Conservation (phyloP, 2,888 invertebrate species). For the Spodoptera exigua region DNA sequence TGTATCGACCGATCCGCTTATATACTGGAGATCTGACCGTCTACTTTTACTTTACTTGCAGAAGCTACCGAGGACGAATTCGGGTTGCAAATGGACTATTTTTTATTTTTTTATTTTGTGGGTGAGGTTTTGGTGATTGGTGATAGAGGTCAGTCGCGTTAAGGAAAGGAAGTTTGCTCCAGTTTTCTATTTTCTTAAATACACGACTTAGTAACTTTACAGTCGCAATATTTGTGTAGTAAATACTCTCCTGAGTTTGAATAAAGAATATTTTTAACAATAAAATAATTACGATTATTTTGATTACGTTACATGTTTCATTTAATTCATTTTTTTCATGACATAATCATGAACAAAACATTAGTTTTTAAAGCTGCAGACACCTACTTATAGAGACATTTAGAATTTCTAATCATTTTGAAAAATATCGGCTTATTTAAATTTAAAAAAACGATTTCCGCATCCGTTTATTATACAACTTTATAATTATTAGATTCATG, state of each 20-base stretch:
- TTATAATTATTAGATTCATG: too few relatives aligned
- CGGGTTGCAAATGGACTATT: conserved; percentile 78
- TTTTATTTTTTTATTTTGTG: conserved; percentile 62
- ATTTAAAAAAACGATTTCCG: not conserved
- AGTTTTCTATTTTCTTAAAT: conserved; percentile 2
- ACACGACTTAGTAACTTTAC: too few relatives aligned
- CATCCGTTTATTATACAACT: conserved; percentile 9
- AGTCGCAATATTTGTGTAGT: too few relatives aligned
- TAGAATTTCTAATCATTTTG: not conserved
- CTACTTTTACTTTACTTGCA: conserved; percentile 84
- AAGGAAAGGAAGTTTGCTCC: not conserved
- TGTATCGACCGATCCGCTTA: conserved; percentile 70
- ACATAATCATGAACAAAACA: too few relatives aligned
- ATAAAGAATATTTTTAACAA: too few relatives aligned
- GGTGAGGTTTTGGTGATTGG: conserved; percentile 42
- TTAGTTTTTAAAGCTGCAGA: too few relatives aligned
- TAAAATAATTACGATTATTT: too few relatives aligned
- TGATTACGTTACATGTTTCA: too few relatives aligned
- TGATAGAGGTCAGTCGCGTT: not conserved
- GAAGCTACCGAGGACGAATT: conserved; percentile 78
- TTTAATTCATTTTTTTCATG: too few relatives aligned
- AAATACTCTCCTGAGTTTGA: too few relatives aligned
- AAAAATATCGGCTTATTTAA: not conserved
- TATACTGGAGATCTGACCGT: conserved; percentile 81
- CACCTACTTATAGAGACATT: too few relatives aligned